Base-by-base conservation (phyloP, 2,888 invertebrate genomes). In the Punctoribates punctum region DNA sequence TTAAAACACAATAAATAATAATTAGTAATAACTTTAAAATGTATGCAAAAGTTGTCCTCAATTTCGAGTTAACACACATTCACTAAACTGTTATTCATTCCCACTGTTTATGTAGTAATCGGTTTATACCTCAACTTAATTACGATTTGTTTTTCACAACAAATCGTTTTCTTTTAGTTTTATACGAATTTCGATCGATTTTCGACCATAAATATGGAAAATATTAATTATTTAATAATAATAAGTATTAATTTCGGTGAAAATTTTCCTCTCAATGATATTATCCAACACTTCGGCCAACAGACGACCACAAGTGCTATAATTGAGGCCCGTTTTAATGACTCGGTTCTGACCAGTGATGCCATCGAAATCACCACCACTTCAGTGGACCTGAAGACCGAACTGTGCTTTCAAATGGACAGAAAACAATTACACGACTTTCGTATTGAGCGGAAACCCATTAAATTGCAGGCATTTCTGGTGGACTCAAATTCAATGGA, bases 241-340 rank as follows among this genome's bases (percentile, higher is more conserved):
- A 75, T 75, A 8, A 67, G 67, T 51, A 70, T 75, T 27, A 75
- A 46, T 54, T 51, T 65, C 13, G 75, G 75, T 13, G 75, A 75
- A 51, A 75, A 75, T 51, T 70, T 75, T 34, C 75, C 75, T 8
- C 15, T 75, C 6, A 51, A 75, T 17, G 75, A 75, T 8, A 46
- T 46, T 15, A 25, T 13, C 2, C 23, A 11, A 3, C 27, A n/a
- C 25, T 46, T 75, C 13, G 34, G 38, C 8, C 27, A 70, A 27
- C 46, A 65, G 17, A 62, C 65, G n/a, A 42, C 67, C 11, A 75
- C 75, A 29, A 38, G 29, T 51, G 73, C 48, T 1, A 51, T 73
- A n/a, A 23, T 76, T n/a, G 77, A 77, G 60, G 77, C 77, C 25
- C 57, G 77, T 34, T 77, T 77, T 46, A 76, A 77, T 27, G 73